Conservation (phyloP, 2,113 vertebrate species). For the Nycticryphes semicollaris region DNA sequence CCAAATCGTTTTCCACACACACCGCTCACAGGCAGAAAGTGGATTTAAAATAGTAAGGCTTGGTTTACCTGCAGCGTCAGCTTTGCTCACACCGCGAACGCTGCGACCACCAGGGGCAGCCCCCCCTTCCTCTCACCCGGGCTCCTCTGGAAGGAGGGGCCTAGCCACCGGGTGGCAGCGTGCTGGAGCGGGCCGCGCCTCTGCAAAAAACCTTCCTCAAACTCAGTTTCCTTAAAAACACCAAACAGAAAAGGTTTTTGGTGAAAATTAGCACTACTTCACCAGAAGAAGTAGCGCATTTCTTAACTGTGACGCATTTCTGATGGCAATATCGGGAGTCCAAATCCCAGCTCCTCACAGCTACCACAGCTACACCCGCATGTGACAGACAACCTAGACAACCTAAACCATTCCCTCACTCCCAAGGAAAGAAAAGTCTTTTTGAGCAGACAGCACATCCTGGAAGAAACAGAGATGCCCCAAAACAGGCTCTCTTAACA, state of each 20-base stretch:
- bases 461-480: not conserved
- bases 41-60: not conserved
- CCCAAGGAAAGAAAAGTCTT: not conserved
- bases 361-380: no score
- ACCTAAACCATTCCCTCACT: not conserved
- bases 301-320: not conserved
- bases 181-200: fast-evolving
- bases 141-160: not conserved
- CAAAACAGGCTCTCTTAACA: not conserved
- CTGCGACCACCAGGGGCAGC: not conserved
- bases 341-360: no score
- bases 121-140: no score
- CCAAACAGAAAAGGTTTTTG: not conserved
- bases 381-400: fast-evolving
- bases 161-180: no score
- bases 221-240: fast-evolving
- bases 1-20: not conserved
- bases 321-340: fast-evolving
- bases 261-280: not conserved
- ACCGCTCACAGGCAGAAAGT: not conserved
- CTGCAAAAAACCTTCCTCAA: not conserved
- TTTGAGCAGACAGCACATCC: fast-evolving
- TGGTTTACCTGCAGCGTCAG: fast-evolving
- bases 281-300: not conserved
- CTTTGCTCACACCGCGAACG: not conserved